A percentile compares a stretch with the other conserved stretches of the same genome.
These are phyloP conservation scores for Euura saliciscinereae DNA, from an alignment of 1,140 invertebrate genomes.

Conservation along the genomic window DNA sequence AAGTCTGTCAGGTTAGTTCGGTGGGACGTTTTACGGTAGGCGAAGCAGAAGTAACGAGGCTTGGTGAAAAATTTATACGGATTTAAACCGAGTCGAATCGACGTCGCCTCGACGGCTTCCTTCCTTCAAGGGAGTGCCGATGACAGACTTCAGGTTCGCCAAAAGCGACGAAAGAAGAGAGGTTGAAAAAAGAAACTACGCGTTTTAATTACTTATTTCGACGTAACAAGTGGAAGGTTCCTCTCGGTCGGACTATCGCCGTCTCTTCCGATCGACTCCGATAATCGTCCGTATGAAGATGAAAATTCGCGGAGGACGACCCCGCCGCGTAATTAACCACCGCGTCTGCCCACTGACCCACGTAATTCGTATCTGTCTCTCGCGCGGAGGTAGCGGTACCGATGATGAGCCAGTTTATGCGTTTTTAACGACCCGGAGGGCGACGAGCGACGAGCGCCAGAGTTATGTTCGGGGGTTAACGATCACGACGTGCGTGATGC, in stretches of 20 bases:
- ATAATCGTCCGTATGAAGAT: no score
- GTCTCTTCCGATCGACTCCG: no score
- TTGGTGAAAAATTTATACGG: conserved; percentile 1
- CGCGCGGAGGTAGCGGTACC: not conserved
- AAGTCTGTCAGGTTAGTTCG: not conserved
- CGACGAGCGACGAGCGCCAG: conserved; percentile 5
- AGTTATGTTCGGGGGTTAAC: conserved; percentile 14
- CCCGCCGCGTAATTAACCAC: no score
- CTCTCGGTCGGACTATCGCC: no score
- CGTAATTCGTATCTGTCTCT: no score
- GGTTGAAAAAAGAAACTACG: no score
- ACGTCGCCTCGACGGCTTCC: not conserved
- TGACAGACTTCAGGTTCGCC: not conserved
- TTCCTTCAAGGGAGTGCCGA: not conserved
- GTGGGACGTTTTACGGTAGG: not conserved
- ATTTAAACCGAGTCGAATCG: not conserved
- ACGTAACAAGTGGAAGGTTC: no score
- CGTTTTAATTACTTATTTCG: no score
- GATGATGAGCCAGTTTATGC: conserved; percentile 15
- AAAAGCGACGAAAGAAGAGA: not conserved
- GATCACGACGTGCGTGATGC: conserved; percentile 6
- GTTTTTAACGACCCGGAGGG: conserved; percentile 13
- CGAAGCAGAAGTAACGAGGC: conserved; percentile 3
- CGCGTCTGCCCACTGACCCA: no score
- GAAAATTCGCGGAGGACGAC: no score